phyloP scores from a whole-genome alignment of 2,113 vertebrate genomes.

The Pavo muticus region DNA sequence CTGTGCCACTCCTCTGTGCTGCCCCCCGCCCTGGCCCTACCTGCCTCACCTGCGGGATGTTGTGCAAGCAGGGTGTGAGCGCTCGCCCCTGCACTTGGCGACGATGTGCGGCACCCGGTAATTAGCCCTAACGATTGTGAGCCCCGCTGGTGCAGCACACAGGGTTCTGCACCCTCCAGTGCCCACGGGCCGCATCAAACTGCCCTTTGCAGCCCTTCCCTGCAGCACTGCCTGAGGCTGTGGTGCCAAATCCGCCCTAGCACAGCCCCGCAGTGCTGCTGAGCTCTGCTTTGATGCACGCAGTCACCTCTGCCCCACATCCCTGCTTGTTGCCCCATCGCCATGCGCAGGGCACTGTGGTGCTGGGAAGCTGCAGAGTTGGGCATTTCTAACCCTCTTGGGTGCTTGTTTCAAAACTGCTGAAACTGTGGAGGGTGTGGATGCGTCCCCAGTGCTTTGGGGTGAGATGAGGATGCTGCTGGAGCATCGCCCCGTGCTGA shows the following conservation, averaged over 20 bases:
- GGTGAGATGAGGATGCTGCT: accelerated
- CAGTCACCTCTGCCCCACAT: slow-evolving; percentile 4
- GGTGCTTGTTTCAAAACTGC: background rate
- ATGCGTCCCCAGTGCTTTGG: accelerated
- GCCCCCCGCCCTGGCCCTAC: accelerated
- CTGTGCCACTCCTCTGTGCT: background rate
- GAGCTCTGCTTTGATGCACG: background rate
- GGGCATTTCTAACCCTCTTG: background rate
- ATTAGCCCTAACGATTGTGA: accelerated
- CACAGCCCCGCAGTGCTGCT: background rate
- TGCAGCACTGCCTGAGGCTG: background rate
- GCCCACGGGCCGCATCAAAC: background rate
- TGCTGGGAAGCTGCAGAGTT: background rate
- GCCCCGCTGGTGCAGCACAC: accelerated
- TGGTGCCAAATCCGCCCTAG: accelerated
- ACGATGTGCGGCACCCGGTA: background rate
- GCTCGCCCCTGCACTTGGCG: accelerated
- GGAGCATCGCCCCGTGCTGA: background rate
- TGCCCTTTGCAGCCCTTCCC: background rate
- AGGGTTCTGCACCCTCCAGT: too few species aligned
- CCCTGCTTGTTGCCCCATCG: background rate
- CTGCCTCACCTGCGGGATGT: background rate
- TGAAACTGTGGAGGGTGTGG: background rate
- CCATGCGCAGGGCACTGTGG: accelerated
- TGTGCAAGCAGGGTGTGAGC: background rate